These are phyloP conservation scores for Phylloscopus collybita DNA, from an alignment of 2,797 vertebrate species.

Conservation along the genomic window DNA sequence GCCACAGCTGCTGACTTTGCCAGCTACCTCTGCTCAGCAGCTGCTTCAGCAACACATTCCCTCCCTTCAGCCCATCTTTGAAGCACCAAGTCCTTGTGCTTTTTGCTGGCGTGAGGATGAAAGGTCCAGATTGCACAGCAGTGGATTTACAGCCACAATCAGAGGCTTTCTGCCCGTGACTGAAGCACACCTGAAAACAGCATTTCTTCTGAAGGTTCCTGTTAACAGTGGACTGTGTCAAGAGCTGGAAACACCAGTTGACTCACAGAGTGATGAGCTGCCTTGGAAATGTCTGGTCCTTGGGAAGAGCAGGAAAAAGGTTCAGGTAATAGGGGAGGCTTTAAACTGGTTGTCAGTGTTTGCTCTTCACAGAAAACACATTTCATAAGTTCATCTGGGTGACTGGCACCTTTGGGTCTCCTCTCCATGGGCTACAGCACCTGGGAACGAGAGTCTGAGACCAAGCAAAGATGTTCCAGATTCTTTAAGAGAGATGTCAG, in stretches of 20 bases:
- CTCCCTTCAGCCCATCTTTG: not conserved
- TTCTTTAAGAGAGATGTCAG: not conserved
- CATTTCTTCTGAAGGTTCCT: not conserved
- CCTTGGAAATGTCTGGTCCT: not conserved
- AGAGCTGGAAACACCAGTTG: not conserved
- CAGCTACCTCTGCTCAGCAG: not conserved
- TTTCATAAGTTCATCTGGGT: not conserved
- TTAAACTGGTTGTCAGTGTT: not conserved
- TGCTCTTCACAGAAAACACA: not conserved
- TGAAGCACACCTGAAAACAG: not conserved
- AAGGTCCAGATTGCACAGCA: not conserved
- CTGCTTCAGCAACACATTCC: not conserved
- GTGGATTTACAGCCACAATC: not conserved
- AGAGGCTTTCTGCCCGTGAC: not conserved
- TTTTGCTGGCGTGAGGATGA: not conserved
- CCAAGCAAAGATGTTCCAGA: not conserved
- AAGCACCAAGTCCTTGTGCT: not conserved
- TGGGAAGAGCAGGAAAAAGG: not conserved
- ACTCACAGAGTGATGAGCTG: not conserved
- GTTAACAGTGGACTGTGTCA: fast-evolving
- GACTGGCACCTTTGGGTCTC: not conserved
- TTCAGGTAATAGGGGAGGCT: not conserved
- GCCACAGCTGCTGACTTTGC: not conserved
- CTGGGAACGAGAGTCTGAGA: not conserved
- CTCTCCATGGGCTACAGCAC: not conserved